phyloP scores from a whole-genome alignment of 2,888 invertebrate species.

The Venusia cambrica region DNA sequence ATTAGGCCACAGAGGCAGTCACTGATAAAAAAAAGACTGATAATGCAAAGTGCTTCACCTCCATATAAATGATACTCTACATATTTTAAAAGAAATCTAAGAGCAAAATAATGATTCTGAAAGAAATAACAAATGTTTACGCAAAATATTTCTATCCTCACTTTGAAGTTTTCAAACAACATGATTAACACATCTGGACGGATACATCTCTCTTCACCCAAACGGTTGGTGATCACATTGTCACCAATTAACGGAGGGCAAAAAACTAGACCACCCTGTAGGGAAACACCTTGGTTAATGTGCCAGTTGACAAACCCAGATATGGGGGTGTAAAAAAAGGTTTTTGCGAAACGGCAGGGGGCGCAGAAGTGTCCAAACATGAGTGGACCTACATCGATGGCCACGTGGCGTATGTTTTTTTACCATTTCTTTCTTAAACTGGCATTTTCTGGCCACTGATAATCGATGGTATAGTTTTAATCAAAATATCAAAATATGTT shows the following conservation, averaged over 20 bases:
- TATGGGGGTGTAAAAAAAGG: conserved; percentile 51
- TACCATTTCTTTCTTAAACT: neutral
- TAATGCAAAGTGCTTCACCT: too few species aligned
- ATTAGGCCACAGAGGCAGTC: too few species aligned
- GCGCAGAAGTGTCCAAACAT: conserved; percentile 67
- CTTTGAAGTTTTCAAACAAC: conserved; percentile 25
- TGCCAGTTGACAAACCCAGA: conserved; percentile 72
- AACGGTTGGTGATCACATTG: conserved; percentile 70
- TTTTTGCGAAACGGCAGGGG: conserved; percentile 68
- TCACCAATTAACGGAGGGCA: conserved; percentile 72
- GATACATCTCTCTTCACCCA: conserved; percentile 73
- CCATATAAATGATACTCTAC: too few species aligned
- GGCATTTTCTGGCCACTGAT: too few species aligned
- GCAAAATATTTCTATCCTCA: conserved; percentile 15
- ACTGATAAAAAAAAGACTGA: too few species aligned
- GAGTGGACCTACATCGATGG: conserved; percentile 54
- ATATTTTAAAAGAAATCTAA: too few species aligned
- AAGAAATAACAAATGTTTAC: neutral
- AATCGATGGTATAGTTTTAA: too few species aligned
- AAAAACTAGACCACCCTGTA: conserved; percentile 70
- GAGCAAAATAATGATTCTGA: too few species aligned
- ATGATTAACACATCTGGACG: conserved; percentile 61
- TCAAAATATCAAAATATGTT: too few species aligned
- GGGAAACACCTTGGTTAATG: conserved; percentile 76
- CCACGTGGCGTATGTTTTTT: conserved; percentile 40